A percentile compares a stretch with the other conserved stretches of the same genome.
Conservation (phyloP, 2,797 vertebrate genomes). For the Lagocephalus sceleratus region DNA sequence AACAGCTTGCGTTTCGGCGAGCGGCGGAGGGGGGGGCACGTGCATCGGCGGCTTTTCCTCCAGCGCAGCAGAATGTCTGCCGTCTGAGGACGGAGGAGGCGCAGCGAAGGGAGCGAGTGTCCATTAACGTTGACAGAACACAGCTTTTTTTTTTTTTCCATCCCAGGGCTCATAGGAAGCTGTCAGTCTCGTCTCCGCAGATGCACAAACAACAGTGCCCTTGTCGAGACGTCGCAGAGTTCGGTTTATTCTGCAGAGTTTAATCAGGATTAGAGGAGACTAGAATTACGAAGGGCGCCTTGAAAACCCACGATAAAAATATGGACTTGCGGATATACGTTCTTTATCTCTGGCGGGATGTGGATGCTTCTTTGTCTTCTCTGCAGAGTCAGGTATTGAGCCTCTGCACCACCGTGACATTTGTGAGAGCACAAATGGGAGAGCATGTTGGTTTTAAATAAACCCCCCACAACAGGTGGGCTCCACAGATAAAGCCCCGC, state of each 20-base stretch:
- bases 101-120: background rate
- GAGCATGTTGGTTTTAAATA: no score
- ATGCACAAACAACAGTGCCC: background rate
- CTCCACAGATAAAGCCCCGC: background rate
- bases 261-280: background rate
- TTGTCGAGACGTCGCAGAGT: background rate
- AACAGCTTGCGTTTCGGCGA: conserved; percentile 14
- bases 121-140: conserved; percentile 25
- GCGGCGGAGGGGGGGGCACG: conserved; percentile 15
- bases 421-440: no score
- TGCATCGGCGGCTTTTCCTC: conserved; percentile 20
- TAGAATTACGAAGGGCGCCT: no score
- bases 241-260: background rate
- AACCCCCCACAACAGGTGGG: background rate
- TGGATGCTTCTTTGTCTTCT: no score
- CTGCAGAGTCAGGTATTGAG: no score
- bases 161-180: conserved; percentile 32
- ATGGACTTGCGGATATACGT: no score
- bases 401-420: no score
- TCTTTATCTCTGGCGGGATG: no score
- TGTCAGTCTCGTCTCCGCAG: conserved; percentile 4
- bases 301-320: no score
- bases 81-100: background rate
- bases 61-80: background rate
- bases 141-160: conserved; percentile 32